These are phyloP conservation scores for Drosophila gunungcola DNA, from an alignment of 1,140 invertebrate species.

Conservation along the genomic window DNA sequence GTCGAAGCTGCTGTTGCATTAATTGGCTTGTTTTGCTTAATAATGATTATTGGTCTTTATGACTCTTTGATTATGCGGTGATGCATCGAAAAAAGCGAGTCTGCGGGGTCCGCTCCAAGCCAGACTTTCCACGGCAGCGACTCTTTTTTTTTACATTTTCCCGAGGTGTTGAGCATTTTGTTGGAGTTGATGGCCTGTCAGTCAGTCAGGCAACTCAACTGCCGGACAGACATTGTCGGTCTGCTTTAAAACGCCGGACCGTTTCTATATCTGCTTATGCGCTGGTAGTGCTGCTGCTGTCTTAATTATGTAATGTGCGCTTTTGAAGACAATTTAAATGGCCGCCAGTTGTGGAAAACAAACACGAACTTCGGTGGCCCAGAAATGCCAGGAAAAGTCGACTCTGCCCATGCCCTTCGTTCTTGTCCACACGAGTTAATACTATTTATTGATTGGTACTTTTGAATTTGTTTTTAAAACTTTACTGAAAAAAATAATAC, in stretches of 20 bases:
- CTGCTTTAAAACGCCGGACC: conserved; percentile 27
- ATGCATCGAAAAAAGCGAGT: conserved; percentile 72
- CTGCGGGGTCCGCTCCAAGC: conserved; percentile 37
- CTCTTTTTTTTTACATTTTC: conserved; percentile 10
- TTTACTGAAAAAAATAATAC: too few relatives aligned
- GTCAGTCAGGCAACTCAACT: conserved; percentile 62
- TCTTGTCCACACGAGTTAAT: not conserved
- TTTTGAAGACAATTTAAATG: conserved; percentile 80
- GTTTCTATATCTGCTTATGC: conserved; percentile 40
- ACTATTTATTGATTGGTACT: too few relatives aligned
- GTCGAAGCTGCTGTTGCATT: conserved; percentile 53
- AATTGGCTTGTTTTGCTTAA: conserved; percentile 83
- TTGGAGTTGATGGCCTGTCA: conserved; percentile 72
- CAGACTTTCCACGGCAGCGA: conserved; percentile 51
- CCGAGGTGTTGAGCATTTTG: conserved; percentile 75
- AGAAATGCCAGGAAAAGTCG: conserved; percentile 46
- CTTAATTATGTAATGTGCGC: conserved; percentile 80
- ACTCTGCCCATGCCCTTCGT: conserved; percentile 26
- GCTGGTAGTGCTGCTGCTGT: conserved; percentile 54
- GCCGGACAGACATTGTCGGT: conserved; percentile 47
- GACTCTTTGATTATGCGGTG: conserved; percentile 83
- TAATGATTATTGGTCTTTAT: conserved; percentile 83
- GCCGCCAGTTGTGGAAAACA: conserved; percentile 73
- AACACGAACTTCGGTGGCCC: conserved; percentile 63
- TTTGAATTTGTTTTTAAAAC: too few relatives aligned